Evolutionary conservation across 2,113 vertebrate species (phyloP).

Genomic region (Ptychochromis oligacanthus): DNA sequence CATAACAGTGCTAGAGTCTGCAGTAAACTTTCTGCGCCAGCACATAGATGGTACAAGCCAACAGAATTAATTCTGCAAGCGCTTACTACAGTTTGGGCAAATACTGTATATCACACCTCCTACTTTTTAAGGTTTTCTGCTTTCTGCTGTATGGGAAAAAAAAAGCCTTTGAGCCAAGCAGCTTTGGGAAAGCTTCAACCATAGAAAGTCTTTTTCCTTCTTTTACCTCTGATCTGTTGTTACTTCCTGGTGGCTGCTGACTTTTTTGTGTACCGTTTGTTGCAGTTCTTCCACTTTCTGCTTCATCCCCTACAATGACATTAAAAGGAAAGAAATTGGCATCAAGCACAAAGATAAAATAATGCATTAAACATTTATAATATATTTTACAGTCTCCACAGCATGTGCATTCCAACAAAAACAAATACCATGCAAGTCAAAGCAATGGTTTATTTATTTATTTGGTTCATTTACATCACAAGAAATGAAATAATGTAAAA

Average conservation of each 20-base stretch:
- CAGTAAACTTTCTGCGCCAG: background rate
- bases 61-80: too few relatives aligned
- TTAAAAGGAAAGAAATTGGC: background rate
- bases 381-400: background rate
- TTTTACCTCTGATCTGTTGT: slow-evolving; percentile 76
- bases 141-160: background rate
- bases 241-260: slow-evolving; percentile 70
- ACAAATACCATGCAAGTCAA: slow-evolving; percentile 37
- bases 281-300: slow-evolving; percentile 75
- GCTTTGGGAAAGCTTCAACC: background rate
- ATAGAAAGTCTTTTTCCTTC: background rate
- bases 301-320: slow-evolving; percentile 63
- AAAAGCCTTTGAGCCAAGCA: background rate
- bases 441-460: too few relatives aligned
- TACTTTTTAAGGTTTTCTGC: background rate
- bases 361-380: background rate
- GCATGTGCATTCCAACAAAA: background rate
- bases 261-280: slow-evolving; percentile 66
- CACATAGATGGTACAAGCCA: background rate
- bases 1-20: background rate
- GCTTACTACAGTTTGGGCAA: background rate
- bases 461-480: too few relatives aligned
- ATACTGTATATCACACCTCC: background rate
- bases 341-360: background rate
- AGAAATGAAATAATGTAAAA: too few relatives aligned